Evolutionary conservation across 2,888 invertebrate species (phyloP).

Genomic region (Rhagophthalmus giganteus): DNA sequence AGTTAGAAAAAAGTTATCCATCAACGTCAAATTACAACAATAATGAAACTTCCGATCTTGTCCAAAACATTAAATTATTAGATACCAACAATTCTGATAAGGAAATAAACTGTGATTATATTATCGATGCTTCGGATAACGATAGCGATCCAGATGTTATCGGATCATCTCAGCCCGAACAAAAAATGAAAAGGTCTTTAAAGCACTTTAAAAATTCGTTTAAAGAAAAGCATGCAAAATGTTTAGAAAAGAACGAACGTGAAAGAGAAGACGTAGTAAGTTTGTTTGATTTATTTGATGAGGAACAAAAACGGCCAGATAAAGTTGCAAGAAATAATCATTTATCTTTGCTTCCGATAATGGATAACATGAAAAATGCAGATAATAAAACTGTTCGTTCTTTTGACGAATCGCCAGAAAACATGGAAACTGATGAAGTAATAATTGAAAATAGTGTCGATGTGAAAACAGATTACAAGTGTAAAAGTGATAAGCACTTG

Average conservation of each 20-base stretch:
- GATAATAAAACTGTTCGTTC: neutral
- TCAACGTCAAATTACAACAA: constrained; percentile 21
- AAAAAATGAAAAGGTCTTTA: constrained; percentile 1
- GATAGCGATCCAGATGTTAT: constrained; percentile 17
- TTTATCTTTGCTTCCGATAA: neutral
- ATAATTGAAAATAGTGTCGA: neutral
- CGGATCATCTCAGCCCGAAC: constrained; percentile 20
- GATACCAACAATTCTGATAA: neutral
- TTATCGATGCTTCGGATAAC: constrained; percentile 1
- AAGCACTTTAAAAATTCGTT: too few species aligned
- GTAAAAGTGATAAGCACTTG: neutral
- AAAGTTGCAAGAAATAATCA: neutral
- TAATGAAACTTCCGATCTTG: neutral
- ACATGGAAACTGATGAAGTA: constrained; percentile 26
- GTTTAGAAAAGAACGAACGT: neutral
- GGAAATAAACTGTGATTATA: neutral
- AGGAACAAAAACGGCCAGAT: constrained; percentile 18
- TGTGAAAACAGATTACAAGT: too few species aligned
- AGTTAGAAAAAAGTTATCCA: constrained; percentile 10
- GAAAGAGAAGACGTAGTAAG: constrained; percentile 35
- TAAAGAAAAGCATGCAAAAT: constrained; percentile 1
- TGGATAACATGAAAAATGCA: neutral
- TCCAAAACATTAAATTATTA: neutral
- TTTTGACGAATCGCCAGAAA: neutral
- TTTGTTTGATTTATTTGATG: constrained; percentile 44